Evolutionary conservation across 2,888 invertebrate species (phyloP).

Genomic region (Panorpa germanica): DNA sequence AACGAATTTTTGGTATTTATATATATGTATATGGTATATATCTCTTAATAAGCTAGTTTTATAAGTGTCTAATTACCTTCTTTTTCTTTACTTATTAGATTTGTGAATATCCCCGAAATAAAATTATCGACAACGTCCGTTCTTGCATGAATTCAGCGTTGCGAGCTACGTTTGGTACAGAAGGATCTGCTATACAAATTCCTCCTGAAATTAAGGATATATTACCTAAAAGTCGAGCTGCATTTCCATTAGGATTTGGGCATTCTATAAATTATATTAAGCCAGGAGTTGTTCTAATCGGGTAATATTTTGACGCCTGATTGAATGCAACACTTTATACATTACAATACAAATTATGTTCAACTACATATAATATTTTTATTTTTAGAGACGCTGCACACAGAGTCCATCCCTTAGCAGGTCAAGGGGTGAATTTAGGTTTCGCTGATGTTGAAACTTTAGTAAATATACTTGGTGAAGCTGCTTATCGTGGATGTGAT

Average conservation of each 20-base stretch:
- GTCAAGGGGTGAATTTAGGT: constrained; percentile 95
- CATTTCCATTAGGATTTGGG: constrained; percentile 82
- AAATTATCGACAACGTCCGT: constrained; percentile 31
- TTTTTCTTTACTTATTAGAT: constrained; percentile 4
- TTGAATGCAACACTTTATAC: constrained; percentile 5
- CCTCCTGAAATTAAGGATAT: constrained; percentile 20
- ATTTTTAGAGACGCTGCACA: constrained; percentile 63
- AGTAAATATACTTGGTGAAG: constrained; percentile 46
- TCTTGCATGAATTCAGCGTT: too few species aligned
- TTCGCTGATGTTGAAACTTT: constrained; percentile 78
- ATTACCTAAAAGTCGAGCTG: constrained; percentile 38
- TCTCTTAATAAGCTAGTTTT: not conserved
- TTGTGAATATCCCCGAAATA: constrained; percentile 28
- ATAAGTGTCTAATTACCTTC: constrained; percentile 7
- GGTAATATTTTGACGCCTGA: constrained; percentile 33
- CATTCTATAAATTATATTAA: constrained; percentile 74
- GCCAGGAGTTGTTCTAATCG: constrained; percentile 68
- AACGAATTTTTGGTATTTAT: constrained; percentile 65
- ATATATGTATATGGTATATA: constrained; percentile 2
- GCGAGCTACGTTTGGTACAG: too few species aligned
- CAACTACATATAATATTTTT: constrained; percentile 7
- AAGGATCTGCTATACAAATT: too few species aligned
- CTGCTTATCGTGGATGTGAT: constrained; percentile 51
- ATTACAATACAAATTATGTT: constrained; percentile 1
- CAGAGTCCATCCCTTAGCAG: constrained; percentile 88